Percentiles rank a stretch among this genome's conserved stretches.
phyloP scores from a whole-genome alignment of 2,888 invertebrate genomes.

The Chrysotoxum bicinctum region DNA sequence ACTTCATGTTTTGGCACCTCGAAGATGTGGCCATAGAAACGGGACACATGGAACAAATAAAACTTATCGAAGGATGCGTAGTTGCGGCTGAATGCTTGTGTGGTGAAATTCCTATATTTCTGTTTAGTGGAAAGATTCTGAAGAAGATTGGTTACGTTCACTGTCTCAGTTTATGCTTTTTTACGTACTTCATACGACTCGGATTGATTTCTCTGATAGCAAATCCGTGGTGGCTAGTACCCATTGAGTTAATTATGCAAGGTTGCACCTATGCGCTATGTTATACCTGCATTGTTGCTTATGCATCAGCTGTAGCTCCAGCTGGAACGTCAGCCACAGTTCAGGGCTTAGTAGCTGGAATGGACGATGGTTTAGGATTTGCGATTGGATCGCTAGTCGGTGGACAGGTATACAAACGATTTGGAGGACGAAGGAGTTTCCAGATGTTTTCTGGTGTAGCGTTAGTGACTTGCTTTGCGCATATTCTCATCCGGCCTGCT shows the following conservation, averaged over 20 bases:
- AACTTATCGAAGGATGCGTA: conserved; percentile 90
- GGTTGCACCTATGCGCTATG: conserved; percentile 94
- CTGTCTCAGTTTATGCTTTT: conserved; percentile 89
- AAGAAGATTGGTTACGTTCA: conserved; percentile 89
- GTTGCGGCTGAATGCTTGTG: conserved; percentile 90
- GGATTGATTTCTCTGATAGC: conserved; percentile 88
- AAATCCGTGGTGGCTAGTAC: conserved; percentile 91
- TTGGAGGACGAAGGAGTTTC: conserved; percentile 85
- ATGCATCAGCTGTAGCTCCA: conserved; percentile 86
- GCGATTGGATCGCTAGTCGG: conserved; percentile 89
- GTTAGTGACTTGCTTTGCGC: conserved; percentile 79
- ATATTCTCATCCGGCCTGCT: conserved; percentile 79
- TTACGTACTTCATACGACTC: conserved; percentile 89
- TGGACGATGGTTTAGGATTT: conserved; percentile 93
- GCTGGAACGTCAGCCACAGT: conserved; percentile 91
- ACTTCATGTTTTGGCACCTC: conserved; percentile 92
- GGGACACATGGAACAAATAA: conserved; percentile 85
- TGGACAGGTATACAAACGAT: conserved; percentile 85
- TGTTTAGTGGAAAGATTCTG: conserved; percentile 88
- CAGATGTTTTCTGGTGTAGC: conserved; percentile 81
- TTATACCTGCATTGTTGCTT: conserved; percentile 90
- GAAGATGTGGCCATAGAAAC: conserved; percentile 88
- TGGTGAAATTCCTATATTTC: conserved; percentile 90
- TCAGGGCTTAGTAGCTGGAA: conserved; percentile 93
- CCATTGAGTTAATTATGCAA: conserved; percentile 90